Percentiles rank a stretch among this genome's conserved stretches.
phyloP scores from a whole-genome alignment of 2,113 vertebrate species.

The human (Homo sapiens) region DNA sequence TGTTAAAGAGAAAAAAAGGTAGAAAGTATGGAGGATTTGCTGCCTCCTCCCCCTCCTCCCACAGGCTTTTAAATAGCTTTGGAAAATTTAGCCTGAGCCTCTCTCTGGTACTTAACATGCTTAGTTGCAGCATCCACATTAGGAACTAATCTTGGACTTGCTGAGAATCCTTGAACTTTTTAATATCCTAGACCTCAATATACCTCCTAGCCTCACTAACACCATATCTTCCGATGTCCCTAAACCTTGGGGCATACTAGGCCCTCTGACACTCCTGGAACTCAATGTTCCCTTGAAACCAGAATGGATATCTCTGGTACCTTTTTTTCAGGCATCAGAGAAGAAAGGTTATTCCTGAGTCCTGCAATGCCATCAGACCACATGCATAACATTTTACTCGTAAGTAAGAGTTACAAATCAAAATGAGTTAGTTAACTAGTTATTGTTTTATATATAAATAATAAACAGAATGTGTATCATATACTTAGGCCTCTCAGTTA shows the following conservation, averaged over 20 bases:
- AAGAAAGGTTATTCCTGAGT: not conserved
- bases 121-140: not conserved
- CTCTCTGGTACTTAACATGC: not conserved
- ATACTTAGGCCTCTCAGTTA: not conserved
- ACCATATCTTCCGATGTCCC: not conserved
- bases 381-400: not conserved
- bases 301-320: not conserved
- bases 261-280: not conserved
- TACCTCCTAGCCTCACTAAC: not conserved
- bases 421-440: not conserved
- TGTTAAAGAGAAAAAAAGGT: not conserved
- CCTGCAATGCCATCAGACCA: not conserved
- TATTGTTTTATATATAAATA: not conserved
- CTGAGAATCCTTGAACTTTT: slow-evolving; percentile 7
- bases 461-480: not conserved
- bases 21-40: not conserved
- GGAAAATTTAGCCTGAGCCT: not conserved
- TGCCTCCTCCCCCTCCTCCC: not conserved
- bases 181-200: not conserved
- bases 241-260: not conserved
- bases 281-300: not conserved
- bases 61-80: not conserved
- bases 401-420: not conserved
- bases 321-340: not conserved
- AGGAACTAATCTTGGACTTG: slow-evolving; percentile 12